Evolutionary conservation across 30 jellyfish, hydroid and myxozoan species (phyloP).

Genomic region (Calvadosia cruxmelitensis): DNA sequence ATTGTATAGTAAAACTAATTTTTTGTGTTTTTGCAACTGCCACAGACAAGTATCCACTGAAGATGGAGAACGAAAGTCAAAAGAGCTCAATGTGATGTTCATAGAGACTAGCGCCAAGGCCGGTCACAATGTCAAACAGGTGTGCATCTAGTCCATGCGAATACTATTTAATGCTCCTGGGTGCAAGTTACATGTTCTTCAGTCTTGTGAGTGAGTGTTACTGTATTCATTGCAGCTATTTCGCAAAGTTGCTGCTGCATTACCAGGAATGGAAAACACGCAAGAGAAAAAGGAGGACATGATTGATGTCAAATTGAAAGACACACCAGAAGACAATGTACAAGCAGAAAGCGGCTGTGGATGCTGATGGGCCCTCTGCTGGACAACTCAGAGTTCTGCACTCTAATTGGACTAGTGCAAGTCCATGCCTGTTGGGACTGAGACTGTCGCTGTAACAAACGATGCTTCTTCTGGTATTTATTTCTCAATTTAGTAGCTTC

Average conservation of each 20-base stretch:
- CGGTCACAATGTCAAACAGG: conserved; percentile 97
- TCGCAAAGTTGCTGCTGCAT: conserved; percentile 93
- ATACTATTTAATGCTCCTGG: too few species aligned
- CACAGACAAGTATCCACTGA: conserved; percentile 97
- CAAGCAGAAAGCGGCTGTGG: conserved; percentile 96
- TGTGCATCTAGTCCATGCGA: neutral
- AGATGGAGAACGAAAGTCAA: conserved; percentile 84
- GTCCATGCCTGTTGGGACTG: too few species aligned
- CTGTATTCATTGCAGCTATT: conserved; percentile 56
- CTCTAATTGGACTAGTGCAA: too few species aligned
- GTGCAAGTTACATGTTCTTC: too few species aligned
- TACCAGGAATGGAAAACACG: conserved; percentile 96
- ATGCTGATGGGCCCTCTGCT: too few species aligned
- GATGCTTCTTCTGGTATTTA: too few species aligned
- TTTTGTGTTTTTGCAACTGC: too few species aligned
- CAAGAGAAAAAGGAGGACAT: conserved; percentile 92
- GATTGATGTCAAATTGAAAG: conserved; percentile 87
- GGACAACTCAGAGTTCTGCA: too few species aligned
- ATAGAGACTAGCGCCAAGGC: conserved; percentile 99
- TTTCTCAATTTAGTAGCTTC: too few species aligned
- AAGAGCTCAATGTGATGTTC: conserved; percentile 88
- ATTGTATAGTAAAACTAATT: too few species aligned
- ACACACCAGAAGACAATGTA: conserved; percentile 83
- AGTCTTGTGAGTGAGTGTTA: too few species aligned
- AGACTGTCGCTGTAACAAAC: too few species aligned